These are phyloP conservation scores for Selenia dentaria DNA, from an alignment of 2,888 invertebrate species.

Conservation along the genomic window DNA sequence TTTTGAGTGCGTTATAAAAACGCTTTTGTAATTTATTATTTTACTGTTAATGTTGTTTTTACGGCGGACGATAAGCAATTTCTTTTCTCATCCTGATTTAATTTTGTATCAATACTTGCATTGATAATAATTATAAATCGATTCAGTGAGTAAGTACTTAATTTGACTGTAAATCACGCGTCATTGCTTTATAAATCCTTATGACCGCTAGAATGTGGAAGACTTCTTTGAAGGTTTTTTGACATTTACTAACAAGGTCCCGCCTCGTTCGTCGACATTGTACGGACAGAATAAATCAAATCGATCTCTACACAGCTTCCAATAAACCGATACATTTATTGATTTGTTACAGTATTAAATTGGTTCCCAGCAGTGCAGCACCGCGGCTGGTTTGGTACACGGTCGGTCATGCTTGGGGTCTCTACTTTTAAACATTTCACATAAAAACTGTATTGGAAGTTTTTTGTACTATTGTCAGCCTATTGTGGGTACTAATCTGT, in stretches of 20 bases:
- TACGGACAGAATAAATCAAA: constrained; percentile 78
- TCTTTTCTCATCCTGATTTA: constrained; percentile 19
- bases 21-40: constrained; percentile 53
- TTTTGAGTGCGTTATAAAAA: constrained; percentile 56
- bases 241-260: constrained; percentile 81
- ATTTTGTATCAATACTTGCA: constrained; percentile 17
- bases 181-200: constrained; percentile 14
- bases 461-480: constrained; percentile 49
- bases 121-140: constrained; percentile 24
- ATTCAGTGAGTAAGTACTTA: constrained; percentile 23
- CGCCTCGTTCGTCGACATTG: constrained; percentile 67
- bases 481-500: constrained; percentile 50
- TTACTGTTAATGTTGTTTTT: constrained; percentile 47
- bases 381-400: constrained; percentile 61
- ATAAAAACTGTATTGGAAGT: constrained; percentile 51
- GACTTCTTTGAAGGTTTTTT: constrained; percentile 60
- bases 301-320: constrained; percentile 80
- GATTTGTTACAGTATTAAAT: constrained; percentile 84
- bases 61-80: constrained; percentile 29
- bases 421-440: constrained; percentile 43
- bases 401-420: constrained; percentile 60
- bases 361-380: constrained; percentile 79
- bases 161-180: constrained; percentile 20
- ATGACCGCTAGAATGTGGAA: constrained; percentile 28
- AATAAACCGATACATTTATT: constrained; percentile 84